Evolutionary conservation across 2,113 vertebrate genomes (phyloP), one percentile per base, ranked within the genome.

Genomic region (Aramus guarauna): DNA sequence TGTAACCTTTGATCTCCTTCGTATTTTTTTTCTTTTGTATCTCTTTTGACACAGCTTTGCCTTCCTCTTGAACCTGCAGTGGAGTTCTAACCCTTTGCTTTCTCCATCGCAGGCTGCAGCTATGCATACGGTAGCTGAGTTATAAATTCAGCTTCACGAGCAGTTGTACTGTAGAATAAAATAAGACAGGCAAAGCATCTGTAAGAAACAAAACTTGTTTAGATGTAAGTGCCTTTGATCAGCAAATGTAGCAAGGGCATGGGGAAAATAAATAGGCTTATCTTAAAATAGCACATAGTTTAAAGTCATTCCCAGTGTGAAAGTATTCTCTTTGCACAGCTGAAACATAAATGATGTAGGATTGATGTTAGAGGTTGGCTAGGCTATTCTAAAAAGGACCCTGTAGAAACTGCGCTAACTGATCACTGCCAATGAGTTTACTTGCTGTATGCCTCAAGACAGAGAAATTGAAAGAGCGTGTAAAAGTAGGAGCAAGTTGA

Each of bases 191-290:
- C 27, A 86, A 94, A 95, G 41, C 36, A 66, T 67, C 64, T 86
- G 21, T 75, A 94, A 92, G 92, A 94, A 94, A 89, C 48, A 86
- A 89, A 95, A 82, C 80, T 74, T 80, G 37, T 86, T 94, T 84
- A 88, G 79, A 74, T 88, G 34, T 77, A 83, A 93, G 76, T 92
- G 88, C 52, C 52, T 96, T 93, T 96, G 88, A 94, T 94, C 68
- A 94, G 76, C 66, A 91, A 81, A 94, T 86, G 60, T 71, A 56
- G 73, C 83, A 96, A 86, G 80, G 76, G 62, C 79, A 89, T 5
- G 12, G 32, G 67, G 86, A 94, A 96, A 95, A 96, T 89, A 96
- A 94, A 94, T 89, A 67, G 45, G 41, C 32, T 94, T 88, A 71
- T 87, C 76, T 94, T 94, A 82, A 94, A 96, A 92, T 29, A 94